Evolutionary conservation across 1,140 invertebrate genomes (phyloP), one percentile per base, ranked within the genome.

Genomic region (Pteromalus puparum): DNA sequence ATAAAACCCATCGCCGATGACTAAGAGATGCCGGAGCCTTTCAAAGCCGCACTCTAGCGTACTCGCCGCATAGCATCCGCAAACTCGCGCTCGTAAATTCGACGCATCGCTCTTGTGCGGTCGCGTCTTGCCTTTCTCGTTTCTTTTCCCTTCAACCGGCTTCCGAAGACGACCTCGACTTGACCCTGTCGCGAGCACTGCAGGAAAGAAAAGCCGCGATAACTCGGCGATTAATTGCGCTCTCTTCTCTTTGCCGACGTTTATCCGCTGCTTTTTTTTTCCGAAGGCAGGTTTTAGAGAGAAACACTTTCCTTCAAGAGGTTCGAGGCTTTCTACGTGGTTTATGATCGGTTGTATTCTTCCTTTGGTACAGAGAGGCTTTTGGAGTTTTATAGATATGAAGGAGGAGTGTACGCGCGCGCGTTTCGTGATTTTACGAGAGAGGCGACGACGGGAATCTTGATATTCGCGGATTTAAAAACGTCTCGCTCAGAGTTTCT

Each of bases 101-200:
- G 9, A 12, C 6, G 30, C 53, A 68, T 68, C 18, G 67, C 67
- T 4, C 7, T 68, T 68, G 21, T 2, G 26, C n/a, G 26, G 12
- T 68, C 67, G 68, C 5, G n/a, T 70, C 15, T 34, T 5, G n/a
- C 9, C 24, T 42, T 7, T 42, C 18, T 30, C 2, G n/a, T 9
- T 48, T 61, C 67, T 84, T 81, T 82, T 84, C n/a, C 46, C 61
- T 72, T 72, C 81, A 3, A 21, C 72, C 18, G 74, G 82, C 85
- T 86, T 85, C 87, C 81, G 82, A 84, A 74, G 79, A 72, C 78
- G 83, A 78, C 81, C 85, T 81, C 87, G 46, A 83, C 76, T 86
- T 65, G 79, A 85, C 84, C 46, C 82, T 78, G 53, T 79, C 28
- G 30, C 30, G 30, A n/a, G n/a, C n/a, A n/a, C 30, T 34, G 30